Evolutionary conservation across 2,797 vertebrate species (phyloP).

Genomic region (Neosilurus mollespiculum): DNA sequence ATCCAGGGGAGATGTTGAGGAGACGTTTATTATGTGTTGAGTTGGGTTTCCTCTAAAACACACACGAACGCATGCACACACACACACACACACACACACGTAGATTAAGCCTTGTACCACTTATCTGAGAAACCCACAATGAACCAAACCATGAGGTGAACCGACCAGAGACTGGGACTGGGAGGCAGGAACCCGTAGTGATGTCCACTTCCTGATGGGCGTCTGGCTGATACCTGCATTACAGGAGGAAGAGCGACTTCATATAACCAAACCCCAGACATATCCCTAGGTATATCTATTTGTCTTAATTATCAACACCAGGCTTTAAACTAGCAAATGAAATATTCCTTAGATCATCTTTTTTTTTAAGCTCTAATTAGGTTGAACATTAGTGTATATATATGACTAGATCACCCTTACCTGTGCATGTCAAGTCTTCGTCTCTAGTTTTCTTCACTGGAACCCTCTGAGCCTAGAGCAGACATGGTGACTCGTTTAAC

Average conservation of each 20-base stretch:
- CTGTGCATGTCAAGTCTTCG: conserved; percentile 47
- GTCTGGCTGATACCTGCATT: conserved; percentile 55
- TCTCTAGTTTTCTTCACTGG: conserved; percentile 62
- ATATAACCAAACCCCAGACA: background rate
- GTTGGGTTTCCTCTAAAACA: conserved; percentile 63
- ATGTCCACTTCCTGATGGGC: conserved; percentile 62
- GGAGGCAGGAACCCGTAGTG: conserved; percentile 66
- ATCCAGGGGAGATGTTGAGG: conserved; percentile 51
- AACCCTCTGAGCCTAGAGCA: conserved; percentile 72
- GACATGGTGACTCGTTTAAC: conserved; percentile 9
- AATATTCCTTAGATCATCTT: background rate
- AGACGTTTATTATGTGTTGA: conserved; percentile 56
- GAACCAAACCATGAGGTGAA: conserved; percentile 3
- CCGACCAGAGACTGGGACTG: conserved; percentile 68
- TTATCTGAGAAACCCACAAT: background rate
- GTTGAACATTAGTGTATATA: background rate
- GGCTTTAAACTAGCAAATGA: too few relatives aligned
- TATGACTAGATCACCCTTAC: conserved; percentile 40
- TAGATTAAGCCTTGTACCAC: background rate
- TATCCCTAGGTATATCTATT: background rate
- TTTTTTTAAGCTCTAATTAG: background rate
- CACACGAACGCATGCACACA: background rate
- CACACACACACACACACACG: background rate
- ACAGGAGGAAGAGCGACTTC: conserved; percentile 29
- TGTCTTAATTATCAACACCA: background rate